These are phyloP conservation scores for Drosophila burlai DNA, from an alignment of 1,140 invertebrate genomes.

Conservation along the genomic window DNA sequence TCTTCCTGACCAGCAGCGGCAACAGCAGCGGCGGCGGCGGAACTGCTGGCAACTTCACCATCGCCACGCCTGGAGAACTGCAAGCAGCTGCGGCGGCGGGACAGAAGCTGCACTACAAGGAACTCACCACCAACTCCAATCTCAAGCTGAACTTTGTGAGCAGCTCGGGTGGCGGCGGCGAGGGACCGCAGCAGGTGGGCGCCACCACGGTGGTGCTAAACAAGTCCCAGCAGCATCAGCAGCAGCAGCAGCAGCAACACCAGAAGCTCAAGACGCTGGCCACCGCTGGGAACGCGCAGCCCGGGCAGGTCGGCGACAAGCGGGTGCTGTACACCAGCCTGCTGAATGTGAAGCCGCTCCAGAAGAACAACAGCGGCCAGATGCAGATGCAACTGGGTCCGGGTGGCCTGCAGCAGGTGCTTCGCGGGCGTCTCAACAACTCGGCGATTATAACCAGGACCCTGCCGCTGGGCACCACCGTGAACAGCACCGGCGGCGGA, in stretches of 20 bases:
- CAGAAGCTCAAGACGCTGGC: constrained; percentile 71
- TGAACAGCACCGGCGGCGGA: constrained; percentile 60
- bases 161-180: constrained; percentile 20
- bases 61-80: constrained; percentile 73
- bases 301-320: constrained; percentile 63
- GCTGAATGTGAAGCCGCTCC: constrained; percentile 78
- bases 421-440: constrained; percentile 76
- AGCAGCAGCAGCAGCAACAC: constrained; percentile 72
- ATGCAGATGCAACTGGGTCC: constrained; percentile 81
- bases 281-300: constrained; percentile 40
- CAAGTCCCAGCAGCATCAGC: constrained; percentile 68
- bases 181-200: constrained; percentile 58
- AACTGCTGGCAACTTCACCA: constrained; percentile 69
- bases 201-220: constrained; percentile 74
- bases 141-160: constrained; percentile 82
- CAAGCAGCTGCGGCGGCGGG: constrained; percentile 64
- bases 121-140: constrained; percentile 76
- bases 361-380: constrained; percentile 82
- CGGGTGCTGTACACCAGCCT: constrained; percentile 80
- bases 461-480: constrained; percentile 72
- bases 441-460: constrained; percentile 78
- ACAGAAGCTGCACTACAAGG: constrained; percentile 76
- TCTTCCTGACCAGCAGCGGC: constrained; percentile 79
- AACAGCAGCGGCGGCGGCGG: constrained; percentile 64
- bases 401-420: constrained; percentile 69